Conservation (phyloP, 2,113 vertebrate species). For the crab-eating macaque (Macaca fascicularis) region DNA sequence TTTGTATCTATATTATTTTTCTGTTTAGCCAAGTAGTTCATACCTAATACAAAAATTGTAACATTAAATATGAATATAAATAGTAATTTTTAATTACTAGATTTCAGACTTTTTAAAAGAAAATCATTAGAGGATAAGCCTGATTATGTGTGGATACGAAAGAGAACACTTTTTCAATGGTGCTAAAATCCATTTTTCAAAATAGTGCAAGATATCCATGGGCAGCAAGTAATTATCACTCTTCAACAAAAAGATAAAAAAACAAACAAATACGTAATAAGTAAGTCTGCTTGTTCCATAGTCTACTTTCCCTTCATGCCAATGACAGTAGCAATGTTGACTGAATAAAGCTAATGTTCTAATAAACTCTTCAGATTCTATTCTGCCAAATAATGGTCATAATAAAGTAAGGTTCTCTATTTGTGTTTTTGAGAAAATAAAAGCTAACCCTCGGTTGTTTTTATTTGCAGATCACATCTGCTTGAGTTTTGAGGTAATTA, state of each 20-base stretch:
- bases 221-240: neutral
- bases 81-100: neutral
- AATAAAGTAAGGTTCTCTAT: neutral
- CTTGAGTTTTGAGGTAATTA: neutral
- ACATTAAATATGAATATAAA: neutral
- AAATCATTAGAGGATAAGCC: neutral
- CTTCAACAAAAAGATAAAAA: conserved; percentile 11
- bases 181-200: conserved; percentile 12
- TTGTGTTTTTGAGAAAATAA: neutral
- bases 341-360: neutral
- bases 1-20: neutral
- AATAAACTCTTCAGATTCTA: neutral
- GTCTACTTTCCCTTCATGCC: neutral
- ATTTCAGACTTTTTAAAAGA: neutral
- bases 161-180: neutral
- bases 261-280: neutral
- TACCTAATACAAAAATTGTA: neutral
- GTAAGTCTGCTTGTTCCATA: neutral
- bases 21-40: conserved; percentile 10
- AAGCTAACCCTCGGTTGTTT: neutral
- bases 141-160: neutral
- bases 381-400: neutral
- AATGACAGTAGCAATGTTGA: neutral
- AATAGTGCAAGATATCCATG: neutral
- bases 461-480: neutral